Percentiles rank a stretch among this genome's conserved stretches.
These are phyloP conservation scores for Heterodera filipjevi DNA, from an alignment of 2,888 invertebrate genomes.

Conservation along the genomic window DNA sequence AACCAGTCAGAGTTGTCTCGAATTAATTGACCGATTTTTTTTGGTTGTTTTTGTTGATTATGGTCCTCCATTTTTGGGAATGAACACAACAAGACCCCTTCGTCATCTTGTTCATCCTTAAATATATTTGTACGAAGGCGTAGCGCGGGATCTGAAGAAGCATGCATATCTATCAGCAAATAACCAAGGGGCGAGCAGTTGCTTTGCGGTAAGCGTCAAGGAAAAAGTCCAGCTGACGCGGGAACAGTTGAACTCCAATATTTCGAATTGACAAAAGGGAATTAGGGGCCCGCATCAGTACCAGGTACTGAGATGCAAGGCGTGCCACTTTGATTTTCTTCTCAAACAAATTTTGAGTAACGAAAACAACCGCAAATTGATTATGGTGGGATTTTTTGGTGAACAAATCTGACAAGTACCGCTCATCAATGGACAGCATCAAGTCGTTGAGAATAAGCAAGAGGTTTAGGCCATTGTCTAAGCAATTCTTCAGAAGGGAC, in stretches of 20 bases:
- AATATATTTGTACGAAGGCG: conserved; percentile 34
- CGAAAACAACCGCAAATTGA: conserved; percentile 30
- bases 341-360: conserved; percentile 39
- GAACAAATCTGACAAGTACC: conserved; percentile 32
- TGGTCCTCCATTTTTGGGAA: background rate
- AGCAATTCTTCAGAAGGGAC: conserved; percentile 31
- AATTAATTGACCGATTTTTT: no score
- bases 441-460: conserved; percentile 34
- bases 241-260: conserved; percentile 35
- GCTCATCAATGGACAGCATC: conserved; percentile 25
- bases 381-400: conserved; percentile 35
- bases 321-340: conserved; percentile 35
- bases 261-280: conserved; percentile 26
- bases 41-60: no score
- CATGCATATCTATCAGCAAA: conserved; percentile 35
- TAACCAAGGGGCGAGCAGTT: conserved; percentile 30
- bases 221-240: conserved; percentile 21
- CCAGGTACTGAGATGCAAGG: conserved; percentile 35
- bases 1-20: no score
- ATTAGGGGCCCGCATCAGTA: conserved; percentile 33
- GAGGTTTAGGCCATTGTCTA: background rate
- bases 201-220: conserved; percentile 17
- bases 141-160: conserved; percentile 19
- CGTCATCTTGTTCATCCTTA: conserved; percentile 15
- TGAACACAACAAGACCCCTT: conserved; percentile 18